These are phyloP conservation scores for Sapajus apella DNA, from an alignment of 2,113 vertebrate species.

Conservation along the genomic window DNA sequence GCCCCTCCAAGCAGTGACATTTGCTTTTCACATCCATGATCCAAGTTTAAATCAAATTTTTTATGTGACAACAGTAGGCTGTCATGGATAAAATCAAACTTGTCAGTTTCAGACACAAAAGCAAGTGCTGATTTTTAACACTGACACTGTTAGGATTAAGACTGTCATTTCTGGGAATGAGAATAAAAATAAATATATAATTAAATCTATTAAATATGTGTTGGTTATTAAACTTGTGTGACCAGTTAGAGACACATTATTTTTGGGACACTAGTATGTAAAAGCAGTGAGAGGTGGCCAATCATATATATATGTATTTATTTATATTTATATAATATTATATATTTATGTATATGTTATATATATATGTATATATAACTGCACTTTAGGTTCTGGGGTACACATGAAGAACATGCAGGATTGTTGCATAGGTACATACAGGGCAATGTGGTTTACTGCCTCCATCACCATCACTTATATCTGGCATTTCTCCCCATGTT, in stretches of 20 bases:
- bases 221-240: not conserved
- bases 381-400: too few species aligned
- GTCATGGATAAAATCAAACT: slow-evolving; percentile 70
- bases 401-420: too few species aligned
- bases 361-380: too few species aligned
- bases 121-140: slow-evolving; percentile 43
- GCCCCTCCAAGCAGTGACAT: not conserved
- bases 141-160: slow-evolving; percentile 21
- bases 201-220: slow-evolving; percentile 28
- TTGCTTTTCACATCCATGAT: slow-evolving; percentile 63
- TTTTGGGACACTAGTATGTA: not conserved
- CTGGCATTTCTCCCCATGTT: too few species aligned
- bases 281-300: too few species aligned
- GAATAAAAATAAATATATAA: slow-evolving; percentile 16
- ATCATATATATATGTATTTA: too few species aligned
- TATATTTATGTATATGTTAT: too few species aligned
- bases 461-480: too few species aligned
- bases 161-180: slow-evolving; percentile 3
- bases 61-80: slow-evolving; percentile 46
- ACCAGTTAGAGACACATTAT: not conserved
- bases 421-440: too few species aligned
- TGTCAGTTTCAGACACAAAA: slow-evolving; percentile 40
- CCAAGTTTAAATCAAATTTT: slow-evolving; percentile 17
- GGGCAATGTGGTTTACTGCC: too few species aligned
- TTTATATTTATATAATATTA: too few species aligned